Conservation (phyloP, 2,888 invertebrate species). For the Artemia sp. region DNA sequence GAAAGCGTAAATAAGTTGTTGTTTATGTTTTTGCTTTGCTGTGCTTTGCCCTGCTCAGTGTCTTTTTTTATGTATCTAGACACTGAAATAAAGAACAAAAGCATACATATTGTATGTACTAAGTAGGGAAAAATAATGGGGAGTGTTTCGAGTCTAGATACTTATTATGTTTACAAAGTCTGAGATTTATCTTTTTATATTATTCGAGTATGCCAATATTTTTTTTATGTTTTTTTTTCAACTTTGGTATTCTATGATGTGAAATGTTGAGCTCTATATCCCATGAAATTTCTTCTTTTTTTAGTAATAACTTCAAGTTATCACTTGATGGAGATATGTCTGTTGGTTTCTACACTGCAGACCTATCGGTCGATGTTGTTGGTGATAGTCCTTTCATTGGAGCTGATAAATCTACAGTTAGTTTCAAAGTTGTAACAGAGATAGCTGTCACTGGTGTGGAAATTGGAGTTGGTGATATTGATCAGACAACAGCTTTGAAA, state of each 20-base stretch:
- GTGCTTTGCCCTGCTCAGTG: too few species aligned
- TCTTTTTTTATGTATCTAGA: too few species aligned
- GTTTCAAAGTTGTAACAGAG: conserved; percentile 53
- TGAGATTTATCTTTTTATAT: too few species aligned
- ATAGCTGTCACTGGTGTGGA: conserved; percentile 59
- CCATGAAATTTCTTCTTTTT: conserved; percentile 19
- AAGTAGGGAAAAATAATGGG: too few species aligned
- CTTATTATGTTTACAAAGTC: too few species aligned
- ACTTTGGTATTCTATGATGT: conserved; percentile 13
- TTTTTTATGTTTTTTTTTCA: conserved; percentile 25
- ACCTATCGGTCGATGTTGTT: conserved; percentile 49
- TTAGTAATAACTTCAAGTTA: conserved; percentile 51
- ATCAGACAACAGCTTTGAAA: conserved; percentile 66
- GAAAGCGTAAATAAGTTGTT: too few species aligned
- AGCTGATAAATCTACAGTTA: conserved; percentile 39
- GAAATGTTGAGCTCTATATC: neutral
- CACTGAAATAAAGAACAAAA: too few species aligned
- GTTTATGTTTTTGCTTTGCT: too few species aligned
- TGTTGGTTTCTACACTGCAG: conserved; percentile 67
- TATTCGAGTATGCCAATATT: too few species aligned
- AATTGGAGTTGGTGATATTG: conserved; percentile 72
- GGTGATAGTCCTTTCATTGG: conserved; percentile 41
- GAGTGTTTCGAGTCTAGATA: too few species aligned
- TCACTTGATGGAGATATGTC: conserved; percentile 57
- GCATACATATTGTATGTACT: too few species aligned